These are phyloP conservation scores for Enteromius unitaeniatus DNA, from an alignment of 2,797 vertebrate species.

Conservation along the genomic window DNA sequence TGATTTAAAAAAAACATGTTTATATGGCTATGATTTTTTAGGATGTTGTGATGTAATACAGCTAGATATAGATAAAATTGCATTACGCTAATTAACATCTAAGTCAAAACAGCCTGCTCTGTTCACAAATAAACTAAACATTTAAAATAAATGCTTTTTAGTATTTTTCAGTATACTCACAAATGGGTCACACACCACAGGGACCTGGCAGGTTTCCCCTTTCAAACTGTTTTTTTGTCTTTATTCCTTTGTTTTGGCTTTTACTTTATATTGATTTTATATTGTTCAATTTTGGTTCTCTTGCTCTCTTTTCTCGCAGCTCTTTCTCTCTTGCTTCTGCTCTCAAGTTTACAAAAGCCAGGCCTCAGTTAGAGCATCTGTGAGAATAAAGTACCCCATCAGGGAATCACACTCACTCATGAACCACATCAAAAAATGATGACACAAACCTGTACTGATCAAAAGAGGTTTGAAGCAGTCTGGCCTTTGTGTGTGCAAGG, in stretches of 20 bases:
- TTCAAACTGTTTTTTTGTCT: slow-evolving; percentile 34
- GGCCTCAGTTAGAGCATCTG: slow-evolving; percentile 49
- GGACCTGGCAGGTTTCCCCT: not conserved
- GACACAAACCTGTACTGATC: slow-evolving; percentile 64
- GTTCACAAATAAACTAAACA: slow-evolving; percentile 91
- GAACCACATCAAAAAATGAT: slow-evolving; percentile 61
- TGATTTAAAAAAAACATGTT: too few species aligned
- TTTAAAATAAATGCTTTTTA: slow-evolving; percentile 85
- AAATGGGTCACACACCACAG: slow-evolving; percentile 81
- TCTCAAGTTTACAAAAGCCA: slow-evolving; percentile 53
- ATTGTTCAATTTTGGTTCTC: slow-evolving; percentile 35
- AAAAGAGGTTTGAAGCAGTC: slow-evolving; percentile 62
- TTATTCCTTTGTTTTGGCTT: slow-evolving; percentile 33
- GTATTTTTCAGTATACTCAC: slow-evolving; percentile 96
- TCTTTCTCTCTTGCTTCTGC: slow-evolving; percentile 38
- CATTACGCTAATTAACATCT: slow-evolving; percentile 63
- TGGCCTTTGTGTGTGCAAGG: slow-evolving; percentile 54
- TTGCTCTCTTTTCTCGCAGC: slow-evolving; percentile 2
- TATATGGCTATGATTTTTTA: not conserved
- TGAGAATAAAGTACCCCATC: slow-evolving; percentile 62
- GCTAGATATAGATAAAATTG: slow-evolving; percentile 48
- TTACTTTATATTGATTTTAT: slow-evolving; percentile 48
- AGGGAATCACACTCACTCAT: slow-evolving; percentile 56
- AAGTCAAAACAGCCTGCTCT: slow-evolving; percentile 78
- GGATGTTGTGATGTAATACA: not conserved